A percentile compares a stretch with the other conserved stretches of the same genome.
These are phyloP conservation scores for Coryphaenoides rupestris DNA, from an alignment of 2,113 vertebrate genomes.

Conservation along the genomic window DNA sequence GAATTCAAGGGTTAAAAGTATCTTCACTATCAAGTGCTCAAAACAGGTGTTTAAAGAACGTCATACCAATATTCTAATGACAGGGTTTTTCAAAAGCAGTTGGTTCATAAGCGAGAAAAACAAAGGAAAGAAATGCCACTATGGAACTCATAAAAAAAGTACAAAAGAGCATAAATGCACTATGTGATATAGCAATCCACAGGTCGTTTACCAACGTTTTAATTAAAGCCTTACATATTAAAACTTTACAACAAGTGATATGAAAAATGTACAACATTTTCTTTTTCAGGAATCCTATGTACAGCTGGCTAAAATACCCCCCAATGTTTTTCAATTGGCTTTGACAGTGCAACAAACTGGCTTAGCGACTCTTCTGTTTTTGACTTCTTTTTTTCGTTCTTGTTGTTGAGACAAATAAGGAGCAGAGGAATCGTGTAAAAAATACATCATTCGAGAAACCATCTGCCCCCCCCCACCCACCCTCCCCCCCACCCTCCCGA, in stretches of 20 bases:
- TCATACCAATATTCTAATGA: slow-evolving; percentile 92
- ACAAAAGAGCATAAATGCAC: slow-evolving; percentile 99
- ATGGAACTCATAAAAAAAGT: slow-evolving; percentile 98
- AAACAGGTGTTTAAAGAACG: too few species aligned
- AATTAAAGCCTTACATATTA: slow-evolving; percentile 99
- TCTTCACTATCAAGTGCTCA: slow-evolving; percentile 60
- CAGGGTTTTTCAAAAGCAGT: slow-evolving; percentile 80
- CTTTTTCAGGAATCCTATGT: slow-evolving; percentile 84
- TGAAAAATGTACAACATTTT: slow-evolving; percentile 94
- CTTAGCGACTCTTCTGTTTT: slow-evolving; percentile 52
- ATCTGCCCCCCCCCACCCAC: too few species aligned
- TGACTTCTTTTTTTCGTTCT: slow-evolving; percentile 30
- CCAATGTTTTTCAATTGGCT: slow-evolving; percentile 63
- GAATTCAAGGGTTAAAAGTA: slow-evolving; percentile 54
- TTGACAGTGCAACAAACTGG: slow-evolving; percentile 71
- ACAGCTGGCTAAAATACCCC: slow-evolving; percentile 80
- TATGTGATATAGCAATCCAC: slow-evolving; percentile 96
- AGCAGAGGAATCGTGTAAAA: slow-evolving; percentile 73
- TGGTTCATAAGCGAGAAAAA: slow-evolving; percentile 96
- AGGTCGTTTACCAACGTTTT: slow-evolving; percentile 94
- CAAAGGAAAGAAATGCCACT: slow-evolving; percentile 92
- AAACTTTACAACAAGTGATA: slow-evolving; percentile 99
- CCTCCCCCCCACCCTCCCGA: too few species aligned
- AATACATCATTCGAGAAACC: slow-evolving; percentile 73
- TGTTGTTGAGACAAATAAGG: slow-evolving; percentile 53